A percentile compares a stretch with the other conserved stretches of the same genome.
Conservation (phyloP, 1,140 invertebrate species). For the Orius insidiosus region DNA sequence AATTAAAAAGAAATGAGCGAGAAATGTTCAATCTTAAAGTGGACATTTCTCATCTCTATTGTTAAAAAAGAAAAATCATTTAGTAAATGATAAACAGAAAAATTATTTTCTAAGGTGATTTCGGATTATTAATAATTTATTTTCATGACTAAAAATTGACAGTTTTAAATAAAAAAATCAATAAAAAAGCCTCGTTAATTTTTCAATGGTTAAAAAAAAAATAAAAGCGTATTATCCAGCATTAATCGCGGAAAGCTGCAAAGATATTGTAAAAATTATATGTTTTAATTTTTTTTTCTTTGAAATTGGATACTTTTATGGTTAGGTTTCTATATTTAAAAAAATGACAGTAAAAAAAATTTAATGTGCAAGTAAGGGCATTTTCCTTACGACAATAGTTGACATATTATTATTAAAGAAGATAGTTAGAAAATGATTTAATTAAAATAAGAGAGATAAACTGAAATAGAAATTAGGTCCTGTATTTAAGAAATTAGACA, state of each 20-base stretch:
- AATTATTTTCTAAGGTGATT: too few species aligned
- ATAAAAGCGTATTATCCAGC: slow-evolving; percentile 6
- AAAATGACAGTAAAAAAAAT: not conserved
- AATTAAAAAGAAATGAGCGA: not conserved
- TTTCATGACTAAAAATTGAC: too few species aligned
- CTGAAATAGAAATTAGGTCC: too few species aligned
- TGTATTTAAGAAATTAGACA: too few species aligned
- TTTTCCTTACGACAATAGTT: not conserved
- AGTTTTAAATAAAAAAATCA: too few species aligned
- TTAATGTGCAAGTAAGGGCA: slow-evolving; percentile 4
- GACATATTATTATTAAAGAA: too few species aligned
- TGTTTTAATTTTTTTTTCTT: slow-evolving; percentile 2
- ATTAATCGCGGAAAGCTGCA: slow-evolving; percentile 15
- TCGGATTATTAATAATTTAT: too few species aligned
- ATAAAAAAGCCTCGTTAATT: not conserved
- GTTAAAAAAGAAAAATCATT: slow-evolving; percentile 9
- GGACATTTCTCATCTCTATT: slow-evolving; percentile 8
- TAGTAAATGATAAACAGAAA: slow-evolving; percentile 5
- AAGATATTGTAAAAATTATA: slow-evolving; percentile 1
- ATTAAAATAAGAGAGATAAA: too few species aligned
- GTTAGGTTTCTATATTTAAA: slow-evolving; percentile 5
- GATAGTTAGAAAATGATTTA: too few species aligned
- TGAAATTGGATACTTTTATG: slow-evolving; percentile 5
- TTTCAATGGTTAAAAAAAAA: not conserved
- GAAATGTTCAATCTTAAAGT: slow-evolving; percentile 12